Conservation (phyloP, 1,140 invertebrate genomes). For the Bombus vancouverensis region DNA sequence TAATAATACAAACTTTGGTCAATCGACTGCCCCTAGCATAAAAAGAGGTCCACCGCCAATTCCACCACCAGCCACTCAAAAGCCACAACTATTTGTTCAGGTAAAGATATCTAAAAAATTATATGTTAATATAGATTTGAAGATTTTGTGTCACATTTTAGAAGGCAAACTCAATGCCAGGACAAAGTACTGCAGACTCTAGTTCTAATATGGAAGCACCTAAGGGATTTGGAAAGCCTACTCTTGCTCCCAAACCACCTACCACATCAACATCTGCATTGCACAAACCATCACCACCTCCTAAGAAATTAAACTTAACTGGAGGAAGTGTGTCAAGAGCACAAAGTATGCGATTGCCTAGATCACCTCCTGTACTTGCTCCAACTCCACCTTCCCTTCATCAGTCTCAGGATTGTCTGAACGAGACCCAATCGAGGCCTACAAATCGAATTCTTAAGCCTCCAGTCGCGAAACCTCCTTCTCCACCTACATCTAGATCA, state of each 20-base stretch:
- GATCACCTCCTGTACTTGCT: conserved; percentile 81
- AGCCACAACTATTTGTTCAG: conserved; percentile 78
- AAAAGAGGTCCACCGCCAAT: conserved; percentile 83
- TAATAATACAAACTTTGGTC: conserved; percentile 68
- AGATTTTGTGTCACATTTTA: not conserved
- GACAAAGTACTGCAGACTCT: conserved; percentile 49
- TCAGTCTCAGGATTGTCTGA: conserved; percentile 83
- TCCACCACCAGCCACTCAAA: conserved; percentile 82
- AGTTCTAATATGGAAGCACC: conserved; percentile 61
- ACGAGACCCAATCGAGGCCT: conserved; percentile 73
- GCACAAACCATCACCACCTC: conserved; percentile 82
- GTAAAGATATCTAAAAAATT: conserved; percentile 20
- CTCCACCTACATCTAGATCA: conserved; percentile 76
- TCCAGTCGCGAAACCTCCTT: conserved; percentile 78
- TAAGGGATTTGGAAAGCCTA: conserved; percentile 82
- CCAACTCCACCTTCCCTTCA: conserved; percentile 80
- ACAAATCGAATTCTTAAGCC: conserved; percentile 76
- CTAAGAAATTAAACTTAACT: conserved; percentile 78
- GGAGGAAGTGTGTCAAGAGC: conserved; percentile 80
- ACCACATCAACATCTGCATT: conserved; percentile 62
- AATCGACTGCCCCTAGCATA: conserved; percentile 62
- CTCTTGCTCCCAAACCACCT: conserved; percentile 83
- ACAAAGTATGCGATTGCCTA: conserved; percentile 83
- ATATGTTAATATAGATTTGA: not conserved
- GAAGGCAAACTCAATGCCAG: conserved; percentile 28